These are phyloP conservation scores for Ricordea florida DNA, from an alignment of 92 coral and sea anemone species.

Conservation along the genomic window DNA sequence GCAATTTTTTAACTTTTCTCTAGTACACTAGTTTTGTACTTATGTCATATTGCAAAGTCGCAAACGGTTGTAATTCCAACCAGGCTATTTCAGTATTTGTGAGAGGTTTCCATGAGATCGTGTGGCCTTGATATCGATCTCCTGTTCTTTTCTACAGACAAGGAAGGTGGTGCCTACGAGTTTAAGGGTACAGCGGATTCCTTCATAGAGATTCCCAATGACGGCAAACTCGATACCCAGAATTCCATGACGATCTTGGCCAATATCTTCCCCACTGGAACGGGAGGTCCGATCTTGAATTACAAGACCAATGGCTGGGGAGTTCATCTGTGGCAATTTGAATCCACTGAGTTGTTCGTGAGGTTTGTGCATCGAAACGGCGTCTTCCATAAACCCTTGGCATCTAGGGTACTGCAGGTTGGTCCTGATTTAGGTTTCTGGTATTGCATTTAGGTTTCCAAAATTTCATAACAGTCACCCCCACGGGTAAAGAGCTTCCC, in stretches of 20 bases:
- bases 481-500: too few relatives aligned
- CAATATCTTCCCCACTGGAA: constrained; percentile 88
- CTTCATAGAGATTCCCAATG: constrained; percentile 90
- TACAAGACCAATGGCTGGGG: constrained; percentile 95
- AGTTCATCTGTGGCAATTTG: constrained; percentile 98
- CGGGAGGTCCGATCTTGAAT: constrained; percentile 93
- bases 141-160: constrained; percentile 26
- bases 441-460: too few relatives aligned
- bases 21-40: too few relatives aligned
- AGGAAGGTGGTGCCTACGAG: constrained; percentile 85
- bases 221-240: constrained; percentile 81
- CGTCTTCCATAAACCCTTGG: constrained; percentile 93
- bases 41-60: too few relatives aligned
- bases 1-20: too few relatives aligned
- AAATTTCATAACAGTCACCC: too few relatives aligned
- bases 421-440: neutral
- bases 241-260: constrained; percentile 95
- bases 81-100: too few relatives aligned
- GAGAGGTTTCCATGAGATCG: too few relatives aligned
- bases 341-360: constrained; percentile 88
- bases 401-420: constrained; percentile 95
- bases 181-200: constrained; percentile 85
- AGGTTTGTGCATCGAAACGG: constrained; percentile 95
- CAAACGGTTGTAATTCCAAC: too few relatives aligned
- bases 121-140: too few relatives aligned